phyloP scores from a whole-genome alignment of 2,888 invertebrate species.

The Phlogophora meticulosa region DNA sequence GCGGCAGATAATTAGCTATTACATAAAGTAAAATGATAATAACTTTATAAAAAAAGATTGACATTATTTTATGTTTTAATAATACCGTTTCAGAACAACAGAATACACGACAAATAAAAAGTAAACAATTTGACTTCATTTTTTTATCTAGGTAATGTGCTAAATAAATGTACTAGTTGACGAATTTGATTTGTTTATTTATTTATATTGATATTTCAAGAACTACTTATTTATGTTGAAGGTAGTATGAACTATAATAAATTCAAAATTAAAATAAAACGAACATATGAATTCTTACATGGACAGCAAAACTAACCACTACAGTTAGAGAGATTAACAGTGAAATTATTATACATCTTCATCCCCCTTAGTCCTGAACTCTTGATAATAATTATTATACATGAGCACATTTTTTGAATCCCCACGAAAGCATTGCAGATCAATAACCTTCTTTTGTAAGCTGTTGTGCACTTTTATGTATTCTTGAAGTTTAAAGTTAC shows the following conservation, averaged over 20 bases:
- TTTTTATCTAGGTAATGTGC: no score
- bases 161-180: conserved; percentile 17
- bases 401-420: neutral
- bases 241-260: neutral
- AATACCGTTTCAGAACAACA: neutral
- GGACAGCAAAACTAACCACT: neutral
- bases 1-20: neutral
- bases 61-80: neutral
- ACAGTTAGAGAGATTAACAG: conserved; percentile 1
- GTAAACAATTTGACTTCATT: conserved; percentile 20
- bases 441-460: conserved; percentile 26
- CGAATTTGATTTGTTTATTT: neutral
- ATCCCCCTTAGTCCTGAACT: no score
- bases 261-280: neutral
- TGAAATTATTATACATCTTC: no score
- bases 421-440: neutral
- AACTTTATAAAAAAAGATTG: neutral
- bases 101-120: neutral
- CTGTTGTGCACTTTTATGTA: conserved; percentile 53
- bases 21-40: neutral
- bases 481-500: conserved; percentile 38
- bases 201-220: neutral
- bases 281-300: neutral
- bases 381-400: no score
- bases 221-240: neutral